Evolutionary conservation across 1,140 invertebrate genomes (phyloP).

Genomic region (Drosophila ogumai): DNA sequence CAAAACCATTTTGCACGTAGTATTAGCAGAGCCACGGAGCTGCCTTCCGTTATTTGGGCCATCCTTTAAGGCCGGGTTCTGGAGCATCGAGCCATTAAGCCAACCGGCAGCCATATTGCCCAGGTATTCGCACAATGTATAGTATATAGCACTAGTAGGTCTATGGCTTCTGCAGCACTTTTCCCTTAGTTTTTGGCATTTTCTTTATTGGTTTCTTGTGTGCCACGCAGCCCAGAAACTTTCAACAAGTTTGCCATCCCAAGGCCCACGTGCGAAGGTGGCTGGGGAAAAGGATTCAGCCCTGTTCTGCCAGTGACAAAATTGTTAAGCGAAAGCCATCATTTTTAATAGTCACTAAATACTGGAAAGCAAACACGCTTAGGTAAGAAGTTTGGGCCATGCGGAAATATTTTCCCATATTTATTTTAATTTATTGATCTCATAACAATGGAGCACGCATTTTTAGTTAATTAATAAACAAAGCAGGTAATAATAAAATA

Average conservation of each 20-base stretch:
- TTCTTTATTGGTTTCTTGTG: constrained; percentile 75
- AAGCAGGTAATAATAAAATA: not conserved
- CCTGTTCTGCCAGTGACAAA: constrained; percentile 33
- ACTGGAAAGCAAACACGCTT: constrained; percentile 9
- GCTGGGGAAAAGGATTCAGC: constrained; percentile 15
- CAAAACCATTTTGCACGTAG: constrained; percentile 80
- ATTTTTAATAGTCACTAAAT: constrained; percentile 51
- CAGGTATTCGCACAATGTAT: constrained; percentile 24
- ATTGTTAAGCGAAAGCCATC: constrained; percentile 28
- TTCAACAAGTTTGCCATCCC: constrained; percentile 49
- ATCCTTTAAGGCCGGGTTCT: constrained; percentile 46
- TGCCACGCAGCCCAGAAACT: constrained; percentile 50
- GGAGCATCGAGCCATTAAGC: constrained; percentile 59
- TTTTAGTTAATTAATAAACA: not conserved
- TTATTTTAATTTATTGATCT: not conserved
- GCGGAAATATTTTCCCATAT: not conserved
- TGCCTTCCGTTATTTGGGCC: constrained; percentile 73
- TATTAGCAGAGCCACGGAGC: constrained; percentile 60
- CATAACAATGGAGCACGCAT: not conserved
- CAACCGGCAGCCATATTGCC: constrained; percentile 53
- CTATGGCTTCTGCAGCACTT: constrained; percentile 44
- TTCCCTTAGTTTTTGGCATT: constrained; percentile 62
- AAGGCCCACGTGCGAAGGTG: not conserved
- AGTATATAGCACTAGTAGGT: constrained; percentile 19
- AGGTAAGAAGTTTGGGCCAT: not conserved